Evolutionary conservation across 2,113 vertebrate genomes (phyloP).

Genomic region (Epinephelus fuscoguttatus): DNA sequence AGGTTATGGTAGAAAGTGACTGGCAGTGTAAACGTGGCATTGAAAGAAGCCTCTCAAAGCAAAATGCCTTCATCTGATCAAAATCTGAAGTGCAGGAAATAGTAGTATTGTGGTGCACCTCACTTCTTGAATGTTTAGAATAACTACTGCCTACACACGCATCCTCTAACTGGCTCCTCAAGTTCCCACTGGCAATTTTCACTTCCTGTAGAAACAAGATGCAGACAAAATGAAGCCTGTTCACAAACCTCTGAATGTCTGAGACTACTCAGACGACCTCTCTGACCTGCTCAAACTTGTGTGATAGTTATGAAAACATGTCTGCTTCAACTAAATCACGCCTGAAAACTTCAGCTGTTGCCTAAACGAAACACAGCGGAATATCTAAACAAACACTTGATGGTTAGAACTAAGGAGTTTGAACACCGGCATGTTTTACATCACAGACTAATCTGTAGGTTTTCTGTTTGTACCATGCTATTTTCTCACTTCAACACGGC

Average conservation of each 20-base stretch:
- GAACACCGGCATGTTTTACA: conserved; percentile 23
- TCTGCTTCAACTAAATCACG: background rate
- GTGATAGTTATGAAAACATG: background rate
- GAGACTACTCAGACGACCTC: background rate
- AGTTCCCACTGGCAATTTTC: background rate
- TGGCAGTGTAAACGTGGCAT: background rate
- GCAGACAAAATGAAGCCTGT: background rate
- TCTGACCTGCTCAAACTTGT: background rate
- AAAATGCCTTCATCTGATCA: background rate
- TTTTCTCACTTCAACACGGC: conserved; percentile 60
- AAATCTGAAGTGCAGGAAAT: background rate
- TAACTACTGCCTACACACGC: background rate
- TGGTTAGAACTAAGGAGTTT: background rate
- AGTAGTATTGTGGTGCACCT: background rate
- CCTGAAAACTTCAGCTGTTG: background rate
- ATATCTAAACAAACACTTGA: background rate
- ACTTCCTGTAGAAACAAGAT: too few species aligned
- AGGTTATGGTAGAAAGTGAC: background rate
- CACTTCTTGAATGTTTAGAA: background rate
- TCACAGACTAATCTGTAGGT: conserved; percentile 48
- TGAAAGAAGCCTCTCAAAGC: background rate
- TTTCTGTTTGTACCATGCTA: conserved; percentile 33
- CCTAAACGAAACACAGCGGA: background rate
- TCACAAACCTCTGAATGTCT: background rate
- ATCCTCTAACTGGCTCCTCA: too few species aligned